Evolutionary conservation across 2,888 invertebrate species (phyloP).

Genomic region (Pristionchus fissidentatus): DNA sequence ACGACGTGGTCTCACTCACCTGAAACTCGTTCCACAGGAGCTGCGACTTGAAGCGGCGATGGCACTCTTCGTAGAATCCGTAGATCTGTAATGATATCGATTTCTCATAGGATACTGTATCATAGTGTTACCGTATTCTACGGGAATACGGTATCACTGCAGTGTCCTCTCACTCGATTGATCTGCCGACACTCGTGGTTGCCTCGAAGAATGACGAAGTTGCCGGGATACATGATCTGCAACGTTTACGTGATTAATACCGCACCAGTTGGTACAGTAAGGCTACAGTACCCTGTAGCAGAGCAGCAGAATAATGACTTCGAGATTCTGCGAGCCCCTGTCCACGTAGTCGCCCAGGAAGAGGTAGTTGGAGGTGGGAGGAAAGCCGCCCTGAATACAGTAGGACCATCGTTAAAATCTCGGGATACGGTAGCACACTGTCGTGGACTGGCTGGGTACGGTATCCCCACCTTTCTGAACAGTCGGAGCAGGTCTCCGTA

Average conservation of each 20-base stretch:
- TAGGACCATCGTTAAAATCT: too few relatives aligned
- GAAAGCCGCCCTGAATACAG: constrained; percentile 58
- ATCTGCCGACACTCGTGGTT: constrained; percentile 62
- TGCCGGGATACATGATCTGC: constrained; percentile 58
- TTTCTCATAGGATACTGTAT: background rate
- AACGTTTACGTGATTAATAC: background rate
- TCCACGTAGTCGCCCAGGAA: constrained; percentile 69
- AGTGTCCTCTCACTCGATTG: constrained; percentile 50
- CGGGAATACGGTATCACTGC: background rate
- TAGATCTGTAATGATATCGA: too few relatives aligned
- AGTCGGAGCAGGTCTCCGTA: constrained; percentile 59
- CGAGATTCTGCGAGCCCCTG: constrained; percentile 58
- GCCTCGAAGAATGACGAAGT: constrained; percentile 65
- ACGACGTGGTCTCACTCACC: constrained; percentile 32
- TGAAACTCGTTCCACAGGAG: constrained; percentile 52
- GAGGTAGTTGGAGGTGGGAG: constrained; percentile 63
- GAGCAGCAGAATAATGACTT: constrained; percentile 57
- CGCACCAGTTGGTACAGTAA: background rate
- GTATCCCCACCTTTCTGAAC: constrained; percentile 50
- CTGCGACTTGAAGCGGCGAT: constrained; percentile 53
- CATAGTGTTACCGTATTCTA: background rate
- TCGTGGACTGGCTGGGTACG: background rate
- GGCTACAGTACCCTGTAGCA: constrained; percentile 50
- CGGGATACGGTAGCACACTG: background rate
- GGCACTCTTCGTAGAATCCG: constrained; percentile 63